A percentile compares a stretch with the other conserved stretches of the same genome.
These are phyloP conservation scores for Dascillus cervinus DNA, from an alignment of 2,888 invertebrate genomes.

Conservation along the genomic window DNA sequence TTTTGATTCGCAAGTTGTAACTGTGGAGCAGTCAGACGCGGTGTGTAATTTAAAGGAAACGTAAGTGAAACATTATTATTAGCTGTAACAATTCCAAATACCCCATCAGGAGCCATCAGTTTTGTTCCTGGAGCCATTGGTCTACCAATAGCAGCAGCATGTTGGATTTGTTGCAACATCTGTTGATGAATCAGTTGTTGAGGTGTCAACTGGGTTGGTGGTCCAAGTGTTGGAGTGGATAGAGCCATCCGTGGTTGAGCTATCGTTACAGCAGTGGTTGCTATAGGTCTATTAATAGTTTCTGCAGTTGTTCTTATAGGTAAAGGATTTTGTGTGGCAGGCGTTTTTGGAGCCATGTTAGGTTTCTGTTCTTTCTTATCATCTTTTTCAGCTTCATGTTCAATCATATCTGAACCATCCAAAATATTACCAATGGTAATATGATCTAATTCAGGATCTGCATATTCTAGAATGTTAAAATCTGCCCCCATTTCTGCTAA, in stretches of 20 bases:
- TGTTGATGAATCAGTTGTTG: constrained; percentile 48
- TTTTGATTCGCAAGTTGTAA: constrained; percentile 38
- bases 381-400: constrained; percentile 63
- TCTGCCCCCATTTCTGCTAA: constrained; percentile 88
- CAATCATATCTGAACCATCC: constrained; percentile 76
- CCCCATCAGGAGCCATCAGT: constrained; percentile 53
- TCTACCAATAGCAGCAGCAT: constrained; percentile 53
- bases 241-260: constrained; percentile 24
- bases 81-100: constrained; percentile 57
- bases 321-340: too few species aligned
- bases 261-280: constrained; percentile 22
- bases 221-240: constrained; percentile 19
- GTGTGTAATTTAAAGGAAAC: constrained; percentile 44
- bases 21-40: constrained; percentile 30
- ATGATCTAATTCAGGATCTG: constrained; percentile 85
- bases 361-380: constrained; percentile 51
- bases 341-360: constrained; percentile 10
- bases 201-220: constrained; percentile 23
- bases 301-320: background rate
- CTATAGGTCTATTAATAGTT: constrained; percentile 6
- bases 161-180: constrained; percentile 55
- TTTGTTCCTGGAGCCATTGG: constrained; percentile 50
- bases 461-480: constrained; percentile 93
- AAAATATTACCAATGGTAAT: constrained; percentile 76
- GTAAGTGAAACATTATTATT: constrained; percentile 54